Conservation (phyloP, 1,140 invertebrate species). For the Helicoverpa armigera region DNA sequence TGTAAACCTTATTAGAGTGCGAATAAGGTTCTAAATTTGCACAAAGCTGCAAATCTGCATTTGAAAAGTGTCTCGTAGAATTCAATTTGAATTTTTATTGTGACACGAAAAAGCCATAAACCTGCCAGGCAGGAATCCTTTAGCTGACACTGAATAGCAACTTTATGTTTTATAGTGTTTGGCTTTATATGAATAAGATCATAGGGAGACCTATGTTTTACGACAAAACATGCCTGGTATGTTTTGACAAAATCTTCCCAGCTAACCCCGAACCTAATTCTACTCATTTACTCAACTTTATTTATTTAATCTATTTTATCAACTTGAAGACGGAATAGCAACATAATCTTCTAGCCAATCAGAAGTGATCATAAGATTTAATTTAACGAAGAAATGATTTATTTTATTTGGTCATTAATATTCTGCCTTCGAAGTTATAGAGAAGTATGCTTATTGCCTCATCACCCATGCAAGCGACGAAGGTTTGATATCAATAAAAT, state of each 20-base stretch:
- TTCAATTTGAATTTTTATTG: slow-evolving; percentile 52
- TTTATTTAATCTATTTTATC: too few species aligned
- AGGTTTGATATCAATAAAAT: slow-evolving; percentile 23
- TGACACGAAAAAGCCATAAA: slow-evolving; percentile 49
- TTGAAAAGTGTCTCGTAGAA: slow-evolving; percentile 29
- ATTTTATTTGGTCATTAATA: neutral
- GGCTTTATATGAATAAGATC: slow-evolving; percentile 15
- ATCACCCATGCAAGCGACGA: neutral
- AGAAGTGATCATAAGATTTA: too few species aligned
- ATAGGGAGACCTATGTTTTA: neutral
- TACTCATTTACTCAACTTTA: too few species aligned
- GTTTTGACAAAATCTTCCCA: too few species aligned
- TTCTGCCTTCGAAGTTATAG: neutral
- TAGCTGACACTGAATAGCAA: slow-evolving; percentile 27
- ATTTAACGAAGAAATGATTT: too few species aligned
- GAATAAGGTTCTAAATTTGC: slow-evolving; percentile 6
- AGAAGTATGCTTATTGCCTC: neutral
- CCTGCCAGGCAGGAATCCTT: slow-evolving; percentile 37
- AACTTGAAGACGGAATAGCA: too few species aligned
- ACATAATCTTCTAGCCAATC: too few species aligned
- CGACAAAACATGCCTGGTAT: too few species aligned
- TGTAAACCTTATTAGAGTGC: slow-evolving; percentile 12
- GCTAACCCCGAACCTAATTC: too few species aligned
- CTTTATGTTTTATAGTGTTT: slow-evolving; percentile 15
- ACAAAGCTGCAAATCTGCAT: neutral